A percentile compares a stretch with the other conserved stretches of the same genome.
These are phyloP conservation scores for Dermatophagoides farinae DNA, from an alignment of 1,140 invertebrate genomes.

Conservation along the genomic window DNA sequence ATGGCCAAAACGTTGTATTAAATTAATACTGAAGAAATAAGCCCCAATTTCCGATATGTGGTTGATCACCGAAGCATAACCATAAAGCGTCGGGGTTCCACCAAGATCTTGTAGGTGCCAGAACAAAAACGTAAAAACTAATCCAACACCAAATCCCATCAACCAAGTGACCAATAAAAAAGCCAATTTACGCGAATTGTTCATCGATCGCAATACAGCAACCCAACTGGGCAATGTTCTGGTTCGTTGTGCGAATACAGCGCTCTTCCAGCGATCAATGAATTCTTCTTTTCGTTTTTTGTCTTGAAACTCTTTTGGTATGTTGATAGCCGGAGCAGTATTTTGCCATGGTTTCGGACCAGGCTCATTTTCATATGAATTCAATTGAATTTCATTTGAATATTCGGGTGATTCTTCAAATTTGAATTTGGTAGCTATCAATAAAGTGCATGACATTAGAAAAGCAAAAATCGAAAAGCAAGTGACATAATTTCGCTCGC, in stretches of 20 bases:
- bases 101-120: slow-evolving; percentile 95
- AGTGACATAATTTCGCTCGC: slow-evolving; percentile 92
- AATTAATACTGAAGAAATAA: slow-evolving; percentile 88
- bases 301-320: slow-evolving; percentile 6
- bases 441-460: slow-evolving; percentile 79
- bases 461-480: slow-evolving; percentile 96
- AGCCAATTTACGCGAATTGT: slow-evolving; percentile 68
- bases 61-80: slow-evolving; percentile 92
- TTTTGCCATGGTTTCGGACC: slow-evolving; percentile 16
- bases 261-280: slow-evolving; percentile 32
- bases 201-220: slow-evolving; percentile 67
- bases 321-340: slow-evolving; percentile 15
- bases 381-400: slow-evolving; percentile 10
- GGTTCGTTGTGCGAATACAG: slow-evolving; percentile 80
- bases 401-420: slow-evolving; percentile 22
- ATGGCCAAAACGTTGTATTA: slow-evolving; percentile 81
- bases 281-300: slow-evolving; percentile 14
- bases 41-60: slow-evolving; percentile 96
- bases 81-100: slow-evolving; percentile 88
- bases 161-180: slow-evolving; percentile 94
- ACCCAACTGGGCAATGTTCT: slow-evolving; percentile 77
- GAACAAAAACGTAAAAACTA: slow-evolving; percentile 97
- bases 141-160: slow-evolving; percentile 97
- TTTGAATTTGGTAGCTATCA: slow-evolving; percentile 62
- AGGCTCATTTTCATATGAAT: slow-evolving; percentile 4